Conservation (phyloP, 2,797 vertebrate genomes). For the Pangasius larnaudii region DNA sequence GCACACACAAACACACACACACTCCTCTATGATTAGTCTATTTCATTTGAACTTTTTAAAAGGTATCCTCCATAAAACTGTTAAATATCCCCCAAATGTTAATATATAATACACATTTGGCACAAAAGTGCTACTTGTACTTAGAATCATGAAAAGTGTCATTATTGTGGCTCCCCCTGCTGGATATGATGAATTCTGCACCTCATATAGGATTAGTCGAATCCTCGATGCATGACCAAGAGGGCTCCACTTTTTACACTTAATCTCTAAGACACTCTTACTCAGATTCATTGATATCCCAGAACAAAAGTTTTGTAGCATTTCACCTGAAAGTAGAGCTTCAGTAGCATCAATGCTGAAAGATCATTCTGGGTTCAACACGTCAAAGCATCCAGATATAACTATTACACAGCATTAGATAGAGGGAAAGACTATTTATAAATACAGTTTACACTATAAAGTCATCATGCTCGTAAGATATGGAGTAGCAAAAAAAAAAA, state of each 20-base stretch:
- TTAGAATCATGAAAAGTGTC: background rate
- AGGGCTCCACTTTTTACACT: background rate
- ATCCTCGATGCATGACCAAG: background rate
- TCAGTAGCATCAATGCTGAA: no score
- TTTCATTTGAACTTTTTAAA: background rate
- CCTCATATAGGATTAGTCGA: constrained; percentile 4
- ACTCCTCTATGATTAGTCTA: background rate
- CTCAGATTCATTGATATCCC: background rate
- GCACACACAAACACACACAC: constrained; percentile 9
- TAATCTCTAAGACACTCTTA: background rate
- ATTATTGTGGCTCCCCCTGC: constrained; percentile 54
- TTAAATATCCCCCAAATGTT: background rate
- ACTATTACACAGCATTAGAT: background rate
- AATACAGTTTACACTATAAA: background rate
- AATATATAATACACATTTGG: background rate
- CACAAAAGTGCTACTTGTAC: background rate
- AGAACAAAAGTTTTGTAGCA: background rate
- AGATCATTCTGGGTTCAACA: background rate
- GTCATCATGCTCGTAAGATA: background rate
- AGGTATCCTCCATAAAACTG: background rate
- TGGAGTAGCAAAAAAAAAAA: background rate
- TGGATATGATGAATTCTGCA: constrained; percentile 42
- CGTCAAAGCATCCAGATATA: background rate
- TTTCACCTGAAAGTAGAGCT: background rate
- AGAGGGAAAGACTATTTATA: background rate